Base-by-base conservation (phyloP, 2,113 vertebrate species). In the Apus apus region DNA sequence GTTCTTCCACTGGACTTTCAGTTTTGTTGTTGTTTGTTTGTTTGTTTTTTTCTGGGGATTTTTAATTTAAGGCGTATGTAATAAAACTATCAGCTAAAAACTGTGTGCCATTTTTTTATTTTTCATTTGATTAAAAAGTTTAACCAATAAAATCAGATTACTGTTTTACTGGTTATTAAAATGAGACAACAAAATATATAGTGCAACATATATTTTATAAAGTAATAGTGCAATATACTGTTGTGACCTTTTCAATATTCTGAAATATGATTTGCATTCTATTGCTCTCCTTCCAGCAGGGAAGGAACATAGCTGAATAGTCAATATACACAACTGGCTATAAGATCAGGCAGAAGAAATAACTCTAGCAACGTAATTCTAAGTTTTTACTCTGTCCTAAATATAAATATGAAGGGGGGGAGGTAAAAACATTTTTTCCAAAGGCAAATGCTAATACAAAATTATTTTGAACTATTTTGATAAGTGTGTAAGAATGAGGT, bases 161-260 rank as follows among this genome's bases (percentile, higher is more conserved):
- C 93, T 58, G 1, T 56, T 87, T 21, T 75, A 7, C 4, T 82
- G 38, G 14, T 74, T 71, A 79, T 76, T 61, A 88, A 96, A 96
- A 91, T 57, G 46, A 94, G 15, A 77, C 79, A 71, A 64, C 4
- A 85, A 50, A 90, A 76, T 93, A 72, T 85, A 72, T 77, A 90
- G 15, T 60, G 11, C 11, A 48, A 50, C 14, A 45, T 57, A 26
- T 40, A 74, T 46, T 91, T 94, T 74, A 68, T 68, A 84, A 95
- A 92, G 5, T 60, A 75, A n/a, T 43, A 92, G 4, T 22, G n/a
- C 9, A 86, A 48, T 32, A 23, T 85, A 79, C 32, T 79, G 14
- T 20, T 71, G 43, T 89, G 57, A 91, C 29, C 34, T 95, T 97
- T 95, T 67, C 74, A 92, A 43, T 75, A 94, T 94, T 94, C 73